Evolutionary conservation across 2,113 vertebrate genomes (phyloP).

Genomic region (Litocranius walleri): DNA sequence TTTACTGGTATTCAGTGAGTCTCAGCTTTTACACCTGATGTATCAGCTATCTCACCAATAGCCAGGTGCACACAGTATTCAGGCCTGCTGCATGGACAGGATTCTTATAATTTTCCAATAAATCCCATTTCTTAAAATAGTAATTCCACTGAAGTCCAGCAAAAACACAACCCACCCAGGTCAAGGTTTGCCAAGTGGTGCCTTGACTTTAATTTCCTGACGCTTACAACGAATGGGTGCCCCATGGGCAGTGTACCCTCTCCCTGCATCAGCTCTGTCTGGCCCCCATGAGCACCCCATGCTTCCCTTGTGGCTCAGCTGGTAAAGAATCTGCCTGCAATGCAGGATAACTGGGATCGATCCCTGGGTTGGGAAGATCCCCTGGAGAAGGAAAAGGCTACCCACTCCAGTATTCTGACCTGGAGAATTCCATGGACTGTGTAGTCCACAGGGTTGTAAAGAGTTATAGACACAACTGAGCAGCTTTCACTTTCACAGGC

Average conservation of each 20-base stretch:
- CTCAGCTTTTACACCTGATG: neutral
- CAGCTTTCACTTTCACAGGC: neutral
- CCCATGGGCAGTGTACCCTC: fast-evolving
- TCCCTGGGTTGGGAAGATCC: neutral
- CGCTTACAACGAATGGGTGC: neutral
- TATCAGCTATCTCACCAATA: neutral
- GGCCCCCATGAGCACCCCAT: neutral
- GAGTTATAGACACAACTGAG: neutral
- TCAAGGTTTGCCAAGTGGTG: neutral
- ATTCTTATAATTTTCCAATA: neutral
- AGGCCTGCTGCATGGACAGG: neutral
- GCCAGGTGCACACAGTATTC: neutral
- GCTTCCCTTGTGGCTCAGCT: neutral
- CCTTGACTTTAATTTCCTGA: neutral
- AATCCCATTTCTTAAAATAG: neutral
- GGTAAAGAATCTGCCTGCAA: neutral
- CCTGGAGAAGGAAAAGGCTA: neutral
- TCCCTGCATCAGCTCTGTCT: neutral
- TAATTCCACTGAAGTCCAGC: neutral
- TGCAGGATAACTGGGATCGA: neutral
- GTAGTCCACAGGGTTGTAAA: neutral
- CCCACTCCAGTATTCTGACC: neutral
- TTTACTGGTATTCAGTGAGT: neutral
- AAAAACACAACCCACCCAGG: neutral
- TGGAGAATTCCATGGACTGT: neutral